Evolutionary conservation across 1,140 invertebrate genomes (phyloP), one percentile per base, ranked within the genome.

Genomic region (silkworm (Bombyx mori)): DNA sequence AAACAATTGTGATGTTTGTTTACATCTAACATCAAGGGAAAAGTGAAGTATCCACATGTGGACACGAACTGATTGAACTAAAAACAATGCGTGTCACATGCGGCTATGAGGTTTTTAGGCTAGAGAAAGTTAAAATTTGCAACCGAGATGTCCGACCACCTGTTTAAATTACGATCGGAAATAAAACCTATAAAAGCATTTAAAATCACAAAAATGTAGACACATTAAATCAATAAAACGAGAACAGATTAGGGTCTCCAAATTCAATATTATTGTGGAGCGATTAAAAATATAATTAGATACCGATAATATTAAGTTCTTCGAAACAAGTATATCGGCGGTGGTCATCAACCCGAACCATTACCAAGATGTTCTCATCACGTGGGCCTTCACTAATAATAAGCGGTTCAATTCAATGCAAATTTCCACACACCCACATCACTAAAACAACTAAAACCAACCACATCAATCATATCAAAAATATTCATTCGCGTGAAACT

Each of bases 91-190:
- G 56, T 65, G 61, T 65, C 74, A 73, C 68, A 64, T 58, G 66
- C 53, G 56, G 58, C 58, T 81, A 79, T 69, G 77, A 76, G 82
- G 82, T 86, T 83, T 77, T 75, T 78, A 79, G 83, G 83, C 76
- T 83, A 85, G 83, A 86, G 80, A 86, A 86, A 86, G 81, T 83
- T 71, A 79, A 79, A 79, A 76, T 78, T 81, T 68, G 71, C 69
- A 75, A 72, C 55, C 58, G 46, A 75, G 58, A 71, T 73, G 67
- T 73, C 68, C 65, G 66, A 62, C 50, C 57, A 62, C 54, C 52
- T 46, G 56, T 60, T 50, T 66, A 69, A 69, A 63, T 54, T 57
- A 52, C 50, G 48, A 67, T 64, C 53, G 44, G 35, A 60, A 65
- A 70, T 67, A 62, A 61, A 65, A 56, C 42, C 26, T 56, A 49